Evolutionary conservation across 1,140 invertebrate species (phyloP), one percentile per base, ranked within the genome.

Genomic region (Cotesia vestalis): DNA sequence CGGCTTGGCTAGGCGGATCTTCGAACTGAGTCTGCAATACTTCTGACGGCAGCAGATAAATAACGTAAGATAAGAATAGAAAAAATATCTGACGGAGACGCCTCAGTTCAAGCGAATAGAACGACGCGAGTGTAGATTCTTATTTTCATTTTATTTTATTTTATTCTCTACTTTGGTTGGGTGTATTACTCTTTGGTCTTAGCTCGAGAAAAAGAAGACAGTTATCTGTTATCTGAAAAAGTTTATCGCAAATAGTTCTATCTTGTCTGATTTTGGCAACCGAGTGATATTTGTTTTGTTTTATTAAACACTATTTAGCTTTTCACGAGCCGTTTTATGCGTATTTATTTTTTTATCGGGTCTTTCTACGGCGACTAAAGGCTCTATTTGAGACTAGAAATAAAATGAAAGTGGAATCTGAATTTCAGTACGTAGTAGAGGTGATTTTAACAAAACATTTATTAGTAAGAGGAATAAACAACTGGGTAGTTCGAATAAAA

Each of bases 211-310:
- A 27, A 9, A 52, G 36, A 69, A 20, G 12, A 27, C 27, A 55
- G 63, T 64, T 77, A 77, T 78, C 75, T 78, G 63, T 64, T 77
- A 77, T 78, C 75, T 78, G 36, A 36, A 66, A 73, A 73, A 74
- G 57, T 72, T 77, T 74, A 77, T 73, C 59, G 57, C 63, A 64
- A 73, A 74, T 75, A 69, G 60, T 14, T 74, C 34, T 69, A n/a
- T 55, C 66, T 78, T 78, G 75, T 77, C 77, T 75, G 77, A 78
- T 78, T 78, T 78, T 78, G 77, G 77, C 38, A 69, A 64, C 59
- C 51, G 14, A 72, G 60, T 52, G 35, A 34, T 14, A 12, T 14
- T 40, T 60, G 69, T 66, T 67, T 68, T 64, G 35, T 27, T 62
- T 60, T 51, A 68, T 66, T 38, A 11, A 38, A 35, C 46, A 27